A percentile compares a stretch with the other conserved stretches of the same genome.
phyloP scores from a whole-genome alignment of 2,888 invertebrate species.

The Papilio gigon region DNA sequence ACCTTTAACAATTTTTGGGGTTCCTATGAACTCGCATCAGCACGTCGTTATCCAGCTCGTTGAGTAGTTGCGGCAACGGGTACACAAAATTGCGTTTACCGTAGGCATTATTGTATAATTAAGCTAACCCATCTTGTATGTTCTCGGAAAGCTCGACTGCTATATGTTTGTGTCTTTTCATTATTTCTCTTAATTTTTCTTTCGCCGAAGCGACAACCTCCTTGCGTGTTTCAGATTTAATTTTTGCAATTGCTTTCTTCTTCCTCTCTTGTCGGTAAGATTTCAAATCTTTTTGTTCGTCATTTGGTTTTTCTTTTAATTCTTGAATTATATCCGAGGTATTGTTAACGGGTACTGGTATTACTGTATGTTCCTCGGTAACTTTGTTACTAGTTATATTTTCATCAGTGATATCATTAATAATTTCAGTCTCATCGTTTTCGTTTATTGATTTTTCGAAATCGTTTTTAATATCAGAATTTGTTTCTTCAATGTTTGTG shows the following conservation, averaged over 20 bases:
- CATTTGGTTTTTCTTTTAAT: conserved; percentile 58
- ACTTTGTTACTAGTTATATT: conserved; percentile 27
- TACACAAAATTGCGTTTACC: no score
- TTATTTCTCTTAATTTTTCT: conserved; percentile 77
- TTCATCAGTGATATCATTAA: conserved; percentile 38
- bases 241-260: conserved; percentile 74
- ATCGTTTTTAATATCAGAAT: background rate
- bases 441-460: background rate
- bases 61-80: no score
- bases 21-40: no score
- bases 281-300: conserved; percentile 64
- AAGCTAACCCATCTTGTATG: conserved; percentile 50
- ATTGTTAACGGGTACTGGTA: conserved; percentile 44
- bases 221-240: conserved; percentile 74
- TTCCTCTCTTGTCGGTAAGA: conserved; percentile 67
- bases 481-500: conserved; percentile 32
- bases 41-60: no score
- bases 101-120: no score
- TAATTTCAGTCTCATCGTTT: conserved; percentile 30
- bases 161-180: conserved; percentile 76
- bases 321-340: conserved; percentile 48
- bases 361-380: conserved; percentile 39
- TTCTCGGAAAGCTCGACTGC: conserved; percentile 66
- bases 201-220: conserved; percentile 78
- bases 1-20: no score